Evolutionary conservation across 2,113 vertebrate species (phyloP).

Genomic region (Steatornis caripensis): DNA sequence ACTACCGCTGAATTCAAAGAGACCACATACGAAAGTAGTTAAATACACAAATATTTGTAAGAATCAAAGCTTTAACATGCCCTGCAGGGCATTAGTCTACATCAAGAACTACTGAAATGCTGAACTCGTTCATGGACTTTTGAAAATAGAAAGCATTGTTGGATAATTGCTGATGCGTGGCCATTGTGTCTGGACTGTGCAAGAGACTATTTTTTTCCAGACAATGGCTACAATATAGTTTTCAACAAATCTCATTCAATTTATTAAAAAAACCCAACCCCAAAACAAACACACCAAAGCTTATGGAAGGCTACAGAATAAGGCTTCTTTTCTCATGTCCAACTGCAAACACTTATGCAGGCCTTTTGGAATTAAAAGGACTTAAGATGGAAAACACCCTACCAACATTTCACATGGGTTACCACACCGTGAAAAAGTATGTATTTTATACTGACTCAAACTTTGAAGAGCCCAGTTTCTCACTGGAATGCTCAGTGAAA

Average conservation of each 20-base stretch:
- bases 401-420: background rate
- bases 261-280: too few species aligned
- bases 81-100: background rate
- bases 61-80: background rate
- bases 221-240: background rate
- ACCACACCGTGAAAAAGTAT: background rate
- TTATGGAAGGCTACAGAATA: background rate
- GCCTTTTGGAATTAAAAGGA: background rate
- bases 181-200: background rate
- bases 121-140: background rate
- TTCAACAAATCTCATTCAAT: background rate
- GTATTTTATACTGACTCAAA: background rate
- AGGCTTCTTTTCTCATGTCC: background rate
- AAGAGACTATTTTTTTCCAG: background rate
- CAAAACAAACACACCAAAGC: background rate
- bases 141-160: background rate
- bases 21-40: background rate
- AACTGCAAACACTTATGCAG: background rate
- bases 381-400: background rate
- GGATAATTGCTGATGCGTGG: background rate
- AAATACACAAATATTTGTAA: background rate
- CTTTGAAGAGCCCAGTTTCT: background rate
- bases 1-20: background rate
- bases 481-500: background rate
- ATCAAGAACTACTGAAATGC: background rate